Conservation (phyloP, 2,888 invertebrate species). For the Meiosimyza platycephala region DNA sequence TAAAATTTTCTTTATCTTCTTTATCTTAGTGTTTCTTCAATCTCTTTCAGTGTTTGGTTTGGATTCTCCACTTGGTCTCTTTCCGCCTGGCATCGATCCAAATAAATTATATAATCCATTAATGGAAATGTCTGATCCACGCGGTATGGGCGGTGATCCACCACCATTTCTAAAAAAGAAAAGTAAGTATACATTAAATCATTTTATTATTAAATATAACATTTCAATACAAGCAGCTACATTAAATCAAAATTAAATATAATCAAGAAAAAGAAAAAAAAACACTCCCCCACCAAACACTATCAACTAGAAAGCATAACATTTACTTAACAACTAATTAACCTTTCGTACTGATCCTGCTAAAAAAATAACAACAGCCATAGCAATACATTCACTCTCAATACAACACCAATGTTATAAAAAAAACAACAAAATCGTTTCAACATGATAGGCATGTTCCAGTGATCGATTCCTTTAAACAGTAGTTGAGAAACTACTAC, state of each 20-base stretch:
- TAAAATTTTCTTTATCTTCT: constrained; percentile 10
- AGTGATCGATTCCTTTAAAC: constrained; percentile 20
- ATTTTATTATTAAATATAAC: constrained; percentile 19
- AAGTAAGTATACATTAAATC: constrained; percentile 74
- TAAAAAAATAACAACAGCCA: constrained; percentile 25
- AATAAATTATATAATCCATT: constrained; percentile 78
- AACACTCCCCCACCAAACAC: constrained; percentile 24
- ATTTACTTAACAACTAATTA: constrained; percentile 55
- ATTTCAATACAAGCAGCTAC: neutral
- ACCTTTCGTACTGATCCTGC: constrained; percentile 48
- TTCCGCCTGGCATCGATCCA: constrained; percentile 81
- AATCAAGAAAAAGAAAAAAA: constrained; percentile 18
- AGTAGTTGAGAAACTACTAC: neutral
- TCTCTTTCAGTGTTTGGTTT: constrained; percentile 76
- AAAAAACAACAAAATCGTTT: constrained; percentile 45
- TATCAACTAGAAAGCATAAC: constrained; percentile 28
- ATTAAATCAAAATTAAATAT: constrained; percentile 22
- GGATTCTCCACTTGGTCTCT: constrained; percentile 79
- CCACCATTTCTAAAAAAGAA: constrained; percentile 82
- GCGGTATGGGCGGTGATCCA: constrained; percentile 75
- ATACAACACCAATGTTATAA: constrained; percentile 16
- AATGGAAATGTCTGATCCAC: constrained; percentile 80
- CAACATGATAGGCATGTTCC: constrained; percentile 57
- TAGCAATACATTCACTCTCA: constrained; percentile 3
- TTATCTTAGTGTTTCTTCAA: neutral